Base-by-base conservation (phyloP, 1,140 invertebrate genomes). In the Halictus rubicundus region DNA sequence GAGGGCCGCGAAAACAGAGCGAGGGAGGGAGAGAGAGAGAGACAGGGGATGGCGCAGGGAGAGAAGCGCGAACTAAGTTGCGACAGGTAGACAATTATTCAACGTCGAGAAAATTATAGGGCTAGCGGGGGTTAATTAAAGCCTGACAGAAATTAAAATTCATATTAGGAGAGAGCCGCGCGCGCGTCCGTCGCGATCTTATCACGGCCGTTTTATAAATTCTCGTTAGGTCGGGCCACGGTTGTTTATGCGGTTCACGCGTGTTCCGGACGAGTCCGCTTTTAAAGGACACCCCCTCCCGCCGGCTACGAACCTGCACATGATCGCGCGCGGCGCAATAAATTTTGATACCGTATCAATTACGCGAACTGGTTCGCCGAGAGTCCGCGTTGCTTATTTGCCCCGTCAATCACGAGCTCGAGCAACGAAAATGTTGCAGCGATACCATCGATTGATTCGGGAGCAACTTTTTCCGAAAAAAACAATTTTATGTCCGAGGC, bases 71-170 rank as follows among this genome's bases (percentile, higher is more conserved):
- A 85, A 85, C 78, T 63, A 81, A 84, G 84, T 85, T 85, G 69
- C 79, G 84, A 85, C 84, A 85, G 83, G 78, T 84, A 83, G 68
- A 85, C 83, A 75, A 85, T 85, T 84, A 85, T 85, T 85, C 82
- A 85, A 85, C 60, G 84, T 85, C 84, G 69, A 61, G 68, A 32
- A 85, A 85, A 85, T 85, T 85, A 85, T 85, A 85, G 69, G 74
- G 69, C 59, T 73, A 68, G 54, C 78, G 54, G 74, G 71, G 76
- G 82, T 84, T 84, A 81, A 81, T 85, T 85, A 85, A 85, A 80
- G 72, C 78, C 68, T 75, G 78, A 85, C 73, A 81, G 78, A 84
- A 84, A 85, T 85, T 84, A 84, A 84, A 85, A 85, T 81, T 85
- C 78, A 77, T 84, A 74, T 84, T 84, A 77, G 72, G 49, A 66